phyloP scores from a whole-genome alignment of 2,797 vertebrate species.

The Syngnathus rostellatus region DNA sequence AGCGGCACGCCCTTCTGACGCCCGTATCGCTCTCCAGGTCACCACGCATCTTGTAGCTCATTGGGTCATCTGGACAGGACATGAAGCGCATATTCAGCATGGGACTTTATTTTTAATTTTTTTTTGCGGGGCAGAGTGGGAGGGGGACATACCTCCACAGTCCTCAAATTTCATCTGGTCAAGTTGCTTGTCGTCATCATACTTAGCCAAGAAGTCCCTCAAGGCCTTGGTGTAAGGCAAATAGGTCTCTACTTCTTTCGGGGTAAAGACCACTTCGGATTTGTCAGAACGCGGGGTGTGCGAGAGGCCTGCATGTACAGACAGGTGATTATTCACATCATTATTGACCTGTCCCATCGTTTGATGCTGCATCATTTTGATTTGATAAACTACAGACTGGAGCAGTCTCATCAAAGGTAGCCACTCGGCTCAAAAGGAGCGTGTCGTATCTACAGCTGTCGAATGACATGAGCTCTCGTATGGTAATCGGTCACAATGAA shows the following conservation, averaged over 20 bases:
- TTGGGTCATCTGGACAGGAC: slow-evolving; percentile 59
- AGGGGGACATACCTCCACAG: slow-evolving; percentile 72
- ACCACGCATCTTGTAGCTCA: slow-evolving; percentile 70
- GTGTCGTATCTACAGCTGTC: no score
- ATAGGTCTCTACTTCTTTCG: slow-evolving; percentile 56
- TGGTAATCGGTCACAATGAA: no score
- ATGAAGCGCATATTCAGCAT: no score
- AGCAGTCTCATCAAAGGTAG: no score
- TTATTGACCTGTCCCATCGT: neutral
- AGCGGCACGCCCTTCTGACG: slow-evolving; percentile 78
- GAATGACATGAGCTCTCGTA: no score
- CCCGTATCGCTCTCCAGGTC: slow-evolving; percentile 67
- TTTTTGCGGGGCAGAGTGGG: neutral
- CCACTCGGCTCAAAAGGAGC: no score
- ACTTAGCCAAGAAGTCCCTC: slow-evolving; percentile 67
- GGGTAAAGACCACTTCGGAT: slow-evolving; percentile 72
- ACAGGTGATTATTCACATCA: neutral
- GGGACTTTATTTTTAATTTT: no score
- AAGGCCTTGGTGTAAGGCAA: slow-evolving; percentile 67
- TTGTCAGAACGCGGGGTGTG: slow-evolving; percentile 80
- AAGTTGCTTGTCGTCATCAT: slow-evolving; percentile 54
- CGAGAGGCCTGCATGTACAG: slow-evolving; percentile 70
- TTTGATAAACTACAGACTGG: no score
- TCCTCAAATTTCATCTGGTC: slow-evolving; percentile 74
- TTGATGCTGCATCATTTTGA: neutral